phyloP scores from a whole-genome alignment of 1,140 invertebrate genomes.

The Tetragnatha versicolor region DNA sequence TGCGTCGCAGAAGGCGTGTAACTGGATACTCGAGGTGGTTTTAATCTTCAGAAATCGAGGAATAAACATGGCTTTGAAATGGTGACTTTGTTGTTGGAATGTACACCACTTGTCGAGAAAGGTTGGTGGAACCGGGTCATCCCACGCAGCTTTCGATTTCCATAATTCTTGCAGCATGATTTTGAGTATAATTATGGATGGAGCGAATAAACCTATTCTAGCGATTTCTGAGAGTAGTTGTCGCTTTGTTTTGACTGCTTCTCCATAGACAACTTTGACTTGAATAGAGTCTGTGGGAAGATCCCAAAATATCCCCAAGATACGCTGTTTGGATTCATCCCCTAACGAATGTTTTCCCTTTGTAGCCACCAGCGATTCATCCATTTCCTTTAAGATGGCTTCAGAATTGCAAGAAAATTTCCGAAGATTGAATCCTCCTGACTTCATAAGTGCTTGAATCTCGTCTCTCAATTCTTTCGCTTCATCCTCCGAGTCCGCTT shows the following conservation, averaged over 20 bases:
- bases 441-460: constrained; percentile 48
- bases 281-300: background rate
- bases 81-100: constrained; percentile 60
- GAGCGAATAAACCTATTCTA: constrained; percentile 65
- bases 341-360: background rate
- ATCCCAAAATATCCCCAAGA: background rate
- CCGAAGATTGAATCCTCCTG: constrained; percentile 60
- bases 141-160: constrained; percentile 3
- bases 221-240: constrained; percentile 60
- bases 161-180: background rate
- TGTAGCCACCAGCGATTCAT: background rate
- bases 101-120: constrained; percentile 58
- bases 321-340: background rate
- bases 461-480: constrained; percentile 52
- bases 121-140: constrained; percentile 58
- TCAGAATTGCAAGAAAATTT: constrained; percentile 63
- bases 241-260: constrained; percentile 2
- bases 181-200: constrained; percentile 62
- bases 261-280: background rate
- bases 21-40: constrained; percentile 61
- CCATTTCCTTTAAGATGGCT: constrained; percentile 22
- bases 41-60: background rate
- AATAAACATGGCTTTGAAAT: background rate
- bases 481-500: constrained; percentile 50
- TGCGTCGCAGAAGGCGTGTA: constrained; percentile 62